Percentiles rank a stretch among this genome's conserved stretches.
phyloP scores from a whole-genome alignment of 2,888 invertebrate species.

The Andrena haemorrhoa region DNA sequence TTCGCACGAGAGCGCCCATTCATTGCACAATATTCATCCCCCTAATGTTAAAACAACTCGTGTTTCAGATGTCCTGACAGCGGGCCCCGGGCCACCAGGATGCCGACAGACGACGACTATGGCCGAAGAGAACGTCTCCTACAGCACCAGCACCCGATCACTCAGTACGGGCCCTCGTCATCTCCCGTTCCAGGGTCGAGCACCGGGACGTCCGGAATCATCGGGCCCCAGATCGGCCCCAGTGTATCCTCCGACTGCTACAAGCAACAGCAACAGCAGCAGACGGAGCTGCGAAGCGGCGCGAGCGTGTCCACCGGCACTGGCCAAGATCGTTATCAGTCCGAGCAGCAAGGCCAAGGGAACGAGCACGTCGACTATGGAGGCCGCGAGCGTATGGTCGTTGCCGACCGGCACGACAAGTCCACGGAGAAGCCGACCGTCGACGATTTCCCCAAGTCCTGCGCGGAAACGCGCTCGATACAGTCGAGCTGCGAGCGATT shows the following conservation, averaged over 20 bases:
- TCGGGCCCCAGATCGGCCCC: constrained; percentile 69
- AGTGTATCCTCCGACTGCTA: constrained; percentile 85
- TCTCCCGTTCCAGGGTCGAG: constrained; percentile 73
- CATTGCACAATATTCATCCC: neutral
- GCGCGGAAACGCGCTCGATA: constrained; percentile 62
- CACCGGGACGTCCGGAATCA: constrained; percentile 62
- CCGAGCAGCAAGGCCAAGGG: constrained; percentile 79
- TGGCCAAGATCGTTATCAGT: constrained; percentile 83
- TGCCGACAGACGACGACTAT: constrained; percentile 86
- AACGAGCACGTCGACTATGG: constrained; percentile 74
- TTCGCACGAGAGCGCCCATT: neutral
- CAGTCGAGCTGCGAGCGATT: constrained; percentile 73
- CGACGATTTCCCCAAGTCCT: constrained; percentile 73
- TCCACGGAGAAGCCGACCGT: constrained; percentile 71
- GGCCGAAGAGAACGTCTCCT: constrained; percentile 85
- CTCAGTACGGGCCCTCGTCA: constrained; percentile 80
- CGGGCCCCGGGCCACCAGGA: constrained; percentile 88
- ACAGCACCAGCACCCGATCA: constrained; percentile 83
- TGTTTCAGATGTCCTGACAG: constrained; percentile 89
- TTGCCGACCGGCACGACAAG: constrained; percentile 75
- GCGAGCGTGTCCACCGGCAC: constrained; percentile 54
- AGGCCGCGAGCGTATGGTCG: constrained; percentile 65
- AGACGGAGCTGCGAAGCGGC: constrained; percentile 83
- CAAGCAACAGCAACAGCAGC: constrained; percentile 80
- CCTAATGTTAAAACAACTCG: neutral